Conservation (phyloP, 2,113 vertebrate species). For the Syrrhaptes paradoxus region DNA sequence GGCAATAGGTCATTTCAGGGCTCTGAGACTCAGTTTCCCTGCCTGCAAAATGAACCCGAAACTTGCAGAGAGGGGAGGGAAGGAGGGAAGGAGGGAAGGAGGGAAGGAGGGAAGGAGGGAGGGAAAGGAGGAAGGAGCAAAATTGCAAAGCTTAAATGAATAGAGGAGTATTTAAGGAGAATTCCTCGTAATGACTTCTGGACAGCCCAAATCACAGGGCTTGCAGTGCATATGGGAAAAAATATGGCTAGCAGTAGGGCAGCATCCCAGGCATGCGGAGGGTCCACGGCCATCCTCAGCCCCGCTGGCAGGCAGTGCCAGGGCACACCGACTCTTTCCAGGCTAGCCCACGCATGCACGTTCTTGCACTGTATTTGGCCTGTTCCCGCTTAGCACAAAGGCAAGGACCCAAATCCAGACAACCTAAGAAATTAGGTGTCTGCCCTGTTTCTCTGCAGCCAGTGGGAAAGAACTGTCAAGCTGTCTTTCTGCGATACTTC, state of each 20-base stretch:
- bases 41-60: neutral
- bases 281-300: rapidly evolving
- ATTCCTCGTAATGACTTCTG: neutral
- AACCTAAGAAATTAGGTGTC: conserved; percentile 17
- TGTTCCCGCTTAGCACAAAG: neutral
- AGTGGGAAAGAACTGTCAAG: conserved; percentile 3
- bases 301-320: neutral
- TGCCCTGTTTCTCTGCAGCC: neutral
- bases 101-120: neutral
- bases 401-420: neutral
- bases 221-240: neutral
- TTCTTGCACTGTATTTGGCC: neutral
- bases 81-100: neutral
- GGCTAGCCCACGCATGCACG: neutral
- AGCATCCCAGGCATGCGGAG: neutral
- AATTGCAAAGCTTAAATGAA: neutral
- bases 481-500: neutral
- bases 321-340: neutral
- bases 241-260: rapidly evolving
- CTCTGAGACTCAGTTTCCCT: neutral
- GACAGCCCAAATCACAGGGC: neutral
- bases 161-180: neutral
- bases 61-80: neutral
- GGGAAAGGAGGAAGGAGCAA: neutral
- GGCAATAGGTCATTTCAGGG: neutral